These are phyloP conservation scores for Osmoderma eremita DNA, from an alignment of 2,888 invertebrate genomes.

Conservation along the genomic window DNA sequence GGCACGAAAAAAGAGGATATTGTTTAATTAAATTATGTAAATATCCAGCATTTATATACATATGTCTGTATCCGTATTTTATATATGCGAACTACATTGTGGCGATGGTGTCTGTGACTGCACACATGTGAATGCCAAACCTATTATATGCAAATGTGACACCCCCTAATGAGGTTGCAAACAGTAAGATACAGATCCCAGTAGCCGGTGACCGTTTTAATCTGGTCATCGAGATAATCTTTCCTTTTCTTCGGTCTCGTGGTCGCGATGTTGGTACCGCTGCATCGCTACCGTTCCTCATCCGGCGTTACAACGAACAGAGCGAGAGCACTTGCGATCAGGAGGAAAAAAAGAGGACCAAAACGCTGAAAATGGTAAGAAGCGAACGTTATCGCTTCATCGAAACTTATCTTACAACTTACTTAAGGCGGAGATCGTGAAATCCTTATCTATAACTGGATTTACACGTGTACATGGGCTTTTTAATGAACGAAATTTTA, in stretches of 20 bases:
- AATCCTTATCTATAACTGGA: slow-evolving; percentile 49
- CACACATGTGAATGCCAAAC: slow-evolving; percentile 46
- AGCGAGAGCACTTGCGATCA: slow-evolving; percentile 20
- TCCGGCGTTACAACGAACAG: slow-evolving; percentile 17
- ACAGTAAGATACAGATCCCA: slow-evolving; percentile 51
- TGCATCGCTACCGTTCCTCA: slow-evolving; percentile 32
- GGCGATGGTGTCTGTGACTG: slow-evolving; percentile 25
- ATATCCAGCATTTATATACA: slow-evolving; percentile 46
- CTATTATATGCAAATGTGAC: slow-evolving; percentile 58
- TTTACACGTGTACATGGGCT: slow-evolving; percentile 50
- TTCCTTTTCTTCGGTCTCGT: slow-evolving; percentile 36
- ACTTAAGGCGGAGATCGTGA: slow-evolving; percentile 52
- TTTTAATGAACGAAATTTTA: slow-evolving; percentile 51
- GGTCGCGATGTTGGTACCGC: slow-evolving; percentile 34
- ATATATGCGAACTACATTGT: slow-evolving; percentile 39
- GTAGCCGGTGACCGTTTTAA: slow-evolving; percentile 48
- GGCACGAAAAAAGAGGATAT: slow-evolving; percentile 13
- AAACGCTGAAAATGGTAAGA: slow-evolving; percentile 36
- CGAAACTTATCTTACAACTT: slow-evolving; percentile 49
- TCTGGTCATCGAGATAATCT: slow-evolving; percentile 46
- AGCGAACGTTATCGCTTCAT: slow-evolving; percentile 45
- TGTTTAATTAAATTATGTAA: slow-evolving; percentile 54
- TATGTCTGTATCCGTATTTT: slow-evolving; percentile 36
- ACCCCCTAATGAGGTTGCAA: slow-evolving; percentile 56
- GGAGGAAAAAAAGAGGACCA: slow-evolving; percentile 27